Base-by-base conservation (phyloP, 2,113 vertebrate species). In the Labrus mixtus region DNA sequence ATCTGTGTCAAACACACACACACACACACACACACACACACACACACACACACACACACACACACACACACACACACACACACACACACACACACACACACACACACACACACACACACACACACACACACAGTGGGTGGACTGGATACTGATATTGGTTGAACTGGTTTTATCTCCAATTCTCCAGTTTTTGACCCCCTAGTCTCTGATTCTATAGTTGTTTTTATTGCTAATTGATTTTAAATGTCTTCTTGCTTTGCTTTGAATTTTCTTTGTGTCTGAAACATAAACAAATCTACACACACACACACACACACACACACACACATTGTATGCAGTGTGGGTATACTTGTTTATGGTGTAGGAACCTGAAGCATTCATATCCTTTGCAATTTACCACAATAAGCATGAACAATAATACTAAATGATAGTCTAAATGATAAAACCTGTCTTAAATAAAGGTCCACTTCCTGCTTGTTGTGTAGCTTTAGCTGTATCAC, bases 131-230 rank as follows among this genome's bases (percentile, higher is more conserved):
- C 81, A 66, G 46, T 48, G 17, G 46, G 46, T 19, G 46, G 3
- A 71, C 25, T 9, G 81, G 91, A 59, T 43, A 76, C 64, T 79
- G 79, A 81, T 65, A 85, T 67, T 71, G 79, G 85, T 78, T 87
- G 72, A 72, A 72, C 81, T 56, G 78, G 64, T 80, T 72, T 55
- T 25, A 71, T 56, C 29, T 48, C 58, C 11, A 2, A 0, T n/a
- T n/a, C n/a, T 19, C 17, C 16, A 19, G 15, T 19, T 17, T 19
- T 48, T 48, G 43, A 4, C 12, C 15, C 43, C 3, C 10, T 56
- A 8, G 16, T 39, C 8, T 15, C 41, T 12, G 41, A 43, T 22
- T 48, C 39, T 22, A 8, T 6, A 15, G 3, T 54, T 48, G 22
- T 68, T 23, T 50, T 51, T 19, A 41, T 41, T 11, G 1, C 8